Evolutionary conservation across 1,140 invertebrate genomes (phyloP).

Genomic region (Drosophila obscura): DNA sequence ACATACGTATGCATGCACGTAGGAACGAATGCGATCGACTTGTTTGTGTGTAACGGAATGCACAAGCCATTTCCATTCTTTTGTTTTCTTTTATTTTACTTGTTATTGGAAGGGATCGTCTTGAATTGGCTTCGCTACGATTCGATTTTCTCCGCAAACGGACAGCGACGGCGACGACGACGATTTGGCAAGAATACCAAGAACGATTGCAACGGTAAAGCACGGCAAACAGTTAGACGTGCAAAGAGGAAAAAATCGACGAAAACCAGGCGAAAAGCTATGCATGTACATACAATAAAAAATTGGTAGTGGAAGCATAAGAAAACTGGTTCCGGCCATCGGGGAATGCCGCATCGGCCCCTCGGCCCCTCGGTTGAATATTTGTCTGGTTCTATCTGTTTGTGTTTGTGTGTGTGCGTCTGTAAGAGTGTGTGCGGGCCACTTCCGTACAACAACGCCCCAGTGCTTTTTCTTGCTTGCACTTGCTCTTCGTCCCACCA

Average conservation of each 20-base stretch:
- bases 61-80: constrained; percentile 10
- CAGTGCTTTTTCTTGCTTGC: constrained; percentile 13
- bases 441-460: constrained; percentile 72
- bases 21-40: constrained; percentile 40
- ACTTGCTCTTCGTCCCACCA: constrained; percentile 5
- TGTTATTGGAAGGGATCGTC: constrained; percentile 8
- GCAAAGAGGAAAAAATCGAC: constrained; percentile 62
- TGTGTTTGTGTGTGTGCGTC: constrained; percentile 4
- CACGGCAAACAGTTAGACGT: constrained; percentile 72
- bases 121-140: neutral
- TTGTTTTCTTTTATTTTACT: constrained; percentile 1
- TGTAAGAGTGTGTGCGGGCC: constrained; percentile 56
- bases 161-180: constrained; percentile 1
- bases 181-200: constrained; percentile 60
- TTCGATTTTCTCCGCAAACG: constrained; percentile 10
- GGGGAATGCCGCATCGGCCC: constrained; percentile 74
- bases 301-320: constrained; percentile 69
- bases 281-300: constrained; percentile 47
- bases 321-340: constrained; percentile 76
- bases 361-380: constrained; percentile 60
- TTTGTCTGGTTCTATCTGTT: constrained; percentile 34
- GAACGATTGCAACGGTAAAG: constrained; percentile 68
- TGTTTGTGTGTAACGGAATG: constrained; percentile 33
- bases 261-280: constrained; percentile 56
- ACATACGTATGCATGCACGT: neutral